Conservation (phyloP, 2,888 invertebrate genomes). For the Omphaloscelis lunosa region DNA sequence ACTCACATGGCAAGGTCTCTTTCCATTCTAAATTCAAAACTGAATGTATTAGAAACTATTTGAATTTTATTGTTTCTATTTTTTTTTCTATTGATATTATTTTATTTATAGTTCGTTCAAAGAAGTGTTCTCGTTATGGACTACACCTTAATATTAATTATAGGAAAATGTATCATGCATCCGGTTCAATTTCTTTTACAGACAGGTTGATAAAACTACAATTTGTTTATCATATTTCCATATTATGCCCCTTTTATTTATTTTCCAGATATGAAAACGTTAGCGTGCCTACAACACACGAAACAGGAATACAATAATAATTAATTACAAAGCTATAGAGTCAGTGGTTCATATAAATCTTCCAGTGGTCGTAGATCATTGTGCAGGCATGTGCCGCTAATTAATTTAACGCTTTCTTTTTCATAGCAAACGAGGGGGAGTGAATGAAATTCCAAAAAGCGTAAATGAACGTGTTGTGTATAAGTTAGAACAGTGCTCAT, state of each 20-base stretch:
- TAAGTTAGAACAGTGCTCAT: slow-evolving; percentile 85
- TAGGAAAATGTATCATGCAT: slow-evolving; percentile 29
- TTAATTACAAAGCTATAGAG: slow-evolving; percentile 62
- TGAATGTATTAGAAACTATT: slow-evolving; percentile 67
- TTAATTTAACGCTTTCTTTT: slow-evolving; percentile 87
- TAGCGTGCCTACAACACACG: slow-evolving; percentile 35
- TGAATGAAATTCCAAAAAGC: slow-evolving; percentile 88
- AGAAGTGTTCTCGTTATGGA: background rate
- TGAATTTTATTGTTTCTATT: slow-evolving; percentile 53
- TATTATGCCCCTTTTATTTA: slow-evolving; percentile 31
- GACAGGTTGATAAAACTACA: slow-evolving; percentile 32
- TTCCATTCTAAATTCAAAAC: slow-evolving; percentile 63
- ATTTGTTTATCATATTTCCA: slow-evolving; percentile 38
- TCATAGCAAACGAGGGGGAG: slow-evolving; percentile 81
- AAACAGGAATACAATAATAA: slow-evolving; percentile 62
- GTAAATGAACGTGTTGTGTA: slow-evolving; percentile 84
- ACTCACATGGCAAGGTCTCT: slow-evolving; percentile 72
- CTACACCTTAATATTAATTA: background rate
- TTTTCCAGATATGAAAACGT: slow-evolving; percentile 32
- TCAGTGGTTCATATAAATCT: slow-evolving; percentile 74
- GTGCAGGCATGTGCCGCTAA: slow-evolving; percentile 82
- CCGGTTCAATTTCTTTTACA: slow-evolving; percentile 23
- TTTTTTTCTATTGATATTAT: background rate
- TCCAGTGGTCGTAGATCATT: slow-evolving; percentile 80
- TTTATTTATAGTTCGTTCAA: background rate